Percentiles rank a stretch among this genome's conserved stretches.
phyloP scores from a whole-genome alignment of 2,113 vertebrate genomes.

The Centropristis striata region DNA sequence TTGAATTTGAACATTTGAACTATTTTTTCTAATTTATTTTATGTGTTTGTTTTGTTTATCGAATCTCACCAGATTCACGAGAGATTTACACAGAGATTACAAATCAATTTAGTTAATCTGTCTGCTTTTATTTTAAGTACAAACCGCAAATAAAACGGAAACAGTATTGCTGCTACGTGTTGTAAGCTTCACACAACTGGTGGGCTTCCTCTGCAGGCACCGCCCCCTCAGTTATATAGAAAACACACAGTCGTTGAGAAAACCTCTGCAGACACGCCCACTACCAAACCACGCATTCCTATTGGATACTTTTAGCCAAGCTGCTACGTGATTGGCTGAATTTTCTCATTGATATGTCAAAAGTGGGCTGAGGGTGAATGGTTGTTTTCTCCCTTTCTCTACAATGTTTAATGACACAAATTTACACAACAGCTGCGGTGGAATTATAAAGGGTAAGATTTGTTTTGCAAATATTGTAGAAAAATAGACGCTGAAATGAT shows the following conservation, averaged over 20 bases:
- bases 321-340: slow-evolving; percentile 35
- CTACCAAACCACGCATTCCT: background rate
- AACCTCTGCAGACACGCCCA: slow-evolving; percentile 10
- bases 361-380: rapidly evolving
- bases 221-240: slow-evolving; percentile 21
- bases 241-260: slow-evolving; percentile 4
- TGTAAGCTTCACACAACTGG: background rate
- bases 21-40: too few species aligned
- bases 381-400: rapidly evolving
- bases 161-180: too few species aligned
- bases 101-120: background rate
- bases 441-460: background rate
- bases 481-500: too few species aligned
- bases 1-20: too few species aligned
- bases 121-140: slow-evolving; percentile 4
- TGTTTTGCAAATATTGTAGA: too few species aligned
- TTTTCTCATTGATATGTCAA: background rate
- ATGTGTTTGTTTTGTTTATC: too few species aligned
- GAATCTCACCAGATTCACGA: too few species aligned
- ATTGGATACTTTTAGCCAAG: slow-evolving; percentile 21
- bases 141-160: slow-evolving; percentile 7
- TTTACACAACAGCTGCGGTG: too few species aligned
- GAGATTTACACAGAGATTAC: too few species aligned
- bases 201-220: background rate
- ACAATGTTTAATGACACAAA: background rate